Evolutionary conservation across 2,888 invertebrate species (phyloP), one percentile per base, ranked within the genome.

Genomic region (Himalopsyche tibetana): DNA sequence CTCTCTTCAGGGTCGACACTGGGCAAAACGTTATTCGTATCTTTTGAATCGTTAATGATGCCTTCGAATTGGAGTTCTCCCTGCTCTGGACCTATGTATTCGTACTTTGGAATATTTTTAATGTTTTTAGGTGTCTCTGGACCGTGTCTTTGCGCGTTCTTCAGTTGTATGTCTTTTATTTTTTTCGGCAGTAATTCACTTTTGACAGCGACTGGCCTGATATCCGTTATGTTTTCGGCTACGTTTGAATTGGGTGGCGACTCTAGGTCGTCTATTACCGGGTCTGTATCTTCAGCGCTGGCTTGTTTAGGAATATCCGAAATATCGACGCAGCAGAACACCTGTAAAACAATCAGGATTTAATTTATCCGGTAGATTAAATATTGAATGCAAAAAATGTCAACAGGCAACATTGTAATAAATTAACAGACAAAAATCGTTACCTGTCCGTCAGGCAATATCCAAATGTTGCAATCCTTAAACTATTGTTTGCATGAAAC

Each of bases 21-120:
- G 12, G 88, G 86, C 45, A 87, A 55, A 8, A 87, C 85, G 63
- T 87, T 88, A 19, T 87, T 87, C 2, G 85, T 85, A 63, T 88
- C 87, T 83, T 88, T 87, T 4, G 88, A 86, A 38, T 88, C 87
- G 28, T 82, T 84, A 4, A 85, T 82, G 6, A 63, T 82, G 5
- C 85, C 85, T 19, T 87, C 88, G 9, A 69, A 84, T 56, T 82
- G 74, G 38, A 45, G 80, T 51, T 88, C 88, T 5, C 56, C 82
- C 38, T 88, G 84, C 19, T 88, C 86, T 9, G 83, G 19, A 9
- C 40, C 19, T n/a, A 83, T 80, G n/a, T 51, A 82, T 19, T 84
- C 74, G 55, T 45, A 42, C 40, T 88, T 86, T n/a, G 74, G 82
- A 40, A 51, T 80, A 42, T 79, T 86, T 85, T 88, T 88, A 9